Percentiles rank a stretch among this genome's conserved stretches.
Evolutionary conservation across 1,140 invertebrate genomes (phyloP).

Genomic region (Apis cerana): DNA sequence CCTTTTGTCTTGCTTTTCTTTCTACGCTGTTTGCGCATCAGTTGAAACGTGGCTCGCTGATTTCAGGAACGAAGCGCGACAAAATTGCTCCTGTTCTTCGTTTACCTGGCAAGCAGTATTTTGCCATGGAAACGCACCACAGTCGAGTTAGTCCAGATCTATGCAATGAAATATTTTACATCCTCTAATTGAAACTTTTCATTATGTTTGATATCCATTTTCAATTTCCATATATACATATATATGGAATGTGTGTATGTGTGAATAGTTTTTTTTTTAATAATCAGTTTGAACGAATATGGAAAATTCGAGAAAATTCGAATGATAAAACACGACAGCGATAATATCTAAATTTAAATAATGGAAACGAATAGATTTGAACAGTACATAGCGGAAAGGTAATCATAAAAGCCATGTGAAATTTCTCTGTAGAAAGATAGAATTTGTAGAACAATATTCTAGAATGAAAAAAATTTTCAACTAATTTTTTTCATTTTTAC

Average conservation of each 20-base stretch:
- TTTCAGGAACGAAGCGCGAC: slow-evolving; percentile 17
- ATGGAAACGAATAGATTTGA: neutral
- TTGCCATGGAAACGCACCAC: neutral
- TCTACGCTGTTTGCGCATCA: slow-evolving; percentile 29
- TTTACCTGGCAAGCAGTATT: neutral
- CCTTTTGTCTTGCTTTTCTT: slow-evolving; percentile 32
- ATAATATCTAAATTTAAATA: neutral
- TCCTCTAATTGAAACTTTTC: slow-evolving; percentile 5
- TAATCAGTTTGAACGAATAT: neutral
- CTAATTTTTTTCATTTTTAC: too few species aligned
- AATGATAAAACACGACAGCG: neutral
- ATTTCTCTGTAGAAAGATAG: too few species aligned
- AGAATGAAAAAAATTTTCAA: too few species aligned
- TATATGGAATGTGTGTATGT: neutral
- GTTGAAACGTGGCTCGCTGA: slow-evolving; percentile 22
- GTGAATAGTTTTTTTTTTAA: neutral
- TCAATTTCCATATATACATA: neutral
- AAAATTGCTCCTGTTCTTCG: neutral
- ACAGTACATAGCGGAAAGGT: too few species aligned
- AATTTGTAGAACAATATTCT: too few species aligned
- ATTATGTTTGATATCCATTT: neutral
- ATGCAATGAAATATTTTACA: neutral
- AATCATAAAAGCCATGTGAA: too few species aligned
- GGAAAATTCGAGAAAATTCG: too few species aligned
- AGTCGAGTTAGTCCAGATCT: neutral